Base-by-base conservation (phyloP, 2,113 vertebrate species). In the Alexandromys fortis region DNA sequence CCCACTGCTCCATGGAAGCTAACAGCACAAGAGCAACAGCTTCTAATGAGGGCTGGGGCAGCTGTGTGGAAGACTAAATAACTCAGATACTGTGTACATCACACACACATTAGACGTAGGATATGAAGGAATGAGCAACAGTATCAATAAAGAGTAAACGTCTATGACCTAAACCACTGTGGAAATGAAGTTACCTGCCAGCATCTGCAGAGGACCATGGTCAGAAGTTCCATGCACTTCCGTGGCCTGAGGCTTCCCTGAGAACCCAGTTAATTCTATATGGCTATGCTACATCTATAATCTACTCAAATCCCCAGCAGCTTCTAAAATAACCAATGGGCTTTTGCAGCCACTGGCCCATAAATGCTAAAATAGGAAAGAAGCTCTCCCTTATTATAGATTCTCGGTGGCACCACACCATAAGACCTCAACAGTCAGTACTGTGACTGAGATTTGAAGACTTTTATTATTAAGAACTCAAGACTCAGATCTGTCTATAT, bases 41-140 rank as follows among this genome's bases (percentile, higher is more conserved):
- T 35, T 7, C 16, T 81, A 63, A 72, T 8, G 28, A 14, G 7
- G 21, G 42, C 63, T 4, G 61, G 26, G 14, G 2, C 63, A 8
- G 12, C 33, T 0, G 0, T 65, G 24, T 10, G 7, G 8, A 30
- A 16, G 30, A 28, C 7, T 24, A 21, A 33, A 9, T 7, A 0
- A 3, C 0, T 49, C 6, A 61, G 72, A 16, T 0, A 61, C 5
- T 61, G 2, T 12, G 8, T 72, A 2, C 0, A 38, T 35, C 0
- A 11, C 38, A 90, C 1, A 28, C 24, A 12, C 0, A n/a, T 13
- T 17, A 49, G 42, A 35, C 0, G 0, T 45, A 10, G 49, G 61
- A 3, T 35, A 1, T 26, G 19, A 79, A 88, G 38, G 22, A 45
- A 76, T 89, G 13, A 58, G 14, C 30, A 76, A 0, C 24, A 24